Evolutionary conservation across 2,888 invertebrate species (phyloP).

Genomic region (Phortica okadai): DNA sequence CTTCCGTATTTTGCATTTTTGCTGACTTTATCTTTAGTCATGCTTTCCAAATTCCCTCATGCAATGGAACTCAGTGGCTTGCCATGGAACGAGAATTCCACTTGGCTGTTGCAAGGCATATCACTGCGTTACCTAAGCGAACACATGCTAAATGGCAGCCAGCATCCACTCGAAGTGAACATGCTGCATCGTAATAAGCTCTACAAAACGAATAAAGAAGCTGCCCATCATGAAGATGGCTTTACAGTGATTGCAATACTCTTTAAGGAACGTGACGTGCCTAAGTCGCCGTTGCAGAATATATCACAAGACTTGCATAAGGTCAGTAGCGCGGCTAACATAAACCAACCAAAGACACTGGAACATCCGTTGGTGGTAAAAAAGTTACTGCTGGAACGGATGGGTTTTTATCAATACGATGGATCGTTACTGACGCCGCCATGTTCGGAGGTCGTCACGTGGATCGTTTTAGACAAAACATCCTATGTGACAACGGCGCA

Average conservation of each 20-base stretch:
- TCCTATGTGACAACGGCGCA: too few species aligned
- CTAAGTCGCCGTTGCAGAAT: slow-evolving; percentile 44
- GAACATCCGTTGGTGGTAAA: slow-evolving; percentile 39
- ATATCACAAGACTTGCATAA: slow-evolving; percentile 46
- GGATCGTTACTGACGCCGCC: slow-evolving; percentile 84
- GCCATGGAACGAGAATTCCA: slow-evolving; percentile 16
- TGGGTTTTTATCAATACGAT: slow-evolving; percentile 78
- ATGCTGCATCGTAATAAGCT: slow-evolving; percentile 79
- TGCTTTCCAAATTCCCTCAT: slow-evolving; percentile 42
- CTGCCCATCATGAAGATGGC: slow-evolving; percentile 77
- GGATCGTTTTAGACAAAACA: slow-evolving; percentile 80
- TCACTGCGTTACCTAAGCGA: too few species aligned
- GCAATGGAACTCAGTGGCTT: slow-evolving; percentile 77
- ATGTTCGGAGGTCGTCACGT: slow-evolving; percentile 82
- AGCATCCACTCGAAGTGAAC: slow-evolving; percentile 73
- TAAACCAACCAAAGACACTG: slow-evolving; percentile 44
- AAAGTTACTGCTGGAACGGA: background rate
- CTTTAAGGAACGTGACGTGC: slow-evolving; percentile 68
- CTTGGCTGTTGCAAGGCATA: too few species aligned
- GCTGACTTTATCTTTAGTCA: slow-evolving; percentile 30
- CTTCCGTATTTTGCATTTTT: background rate
- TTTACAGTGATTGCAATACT: slow-evolving; percentile 81
- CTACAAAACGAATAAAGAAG: slow-evolving; percentile 76
- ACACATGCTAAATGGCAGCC: background rate
- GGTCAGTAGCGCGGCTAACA: slow-evolving; percentile 42